Evolutionary conservation across 2,113 vertebrate species (phyloP).

Genomic region (Proterorhinus semilunaris): DNA sequence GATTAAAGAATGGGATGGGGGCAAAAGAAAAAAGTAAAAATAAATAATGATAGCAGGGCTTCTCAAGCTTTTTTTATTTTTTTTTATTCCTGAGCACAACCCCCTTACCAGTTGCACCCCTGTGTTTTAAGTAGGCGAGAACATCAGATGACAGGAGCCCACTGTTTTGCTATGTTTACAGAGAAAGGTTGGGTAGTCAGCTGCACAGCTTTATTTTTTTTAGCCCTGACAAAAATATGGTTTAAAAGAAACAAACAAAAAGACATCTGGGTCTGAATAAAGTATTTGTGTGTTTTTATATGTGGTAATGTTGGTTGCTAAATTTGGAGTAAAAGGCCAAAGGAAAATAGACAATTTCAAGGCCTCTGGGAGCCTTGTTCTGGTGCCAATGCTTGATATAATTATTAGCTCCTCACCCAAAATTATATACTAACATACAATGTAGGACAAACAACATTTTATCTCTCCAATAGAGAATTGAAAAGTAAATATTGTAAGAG

Average conservation of each 20-base stretch:
- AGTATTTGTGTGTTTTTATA: conserved; percentile 35
- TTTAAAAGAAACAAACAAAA: conserved; percentile 67
- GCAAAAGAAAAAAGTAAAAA: conserved; percentile 80
- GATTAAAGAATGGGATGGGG: conserved; percentile 95
- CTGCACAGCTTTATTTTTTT: conserved; percentile 53
- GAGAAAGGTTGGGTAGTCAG: conserved; percentile 55
- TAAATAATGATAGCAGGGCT: conserved; percentile 79
- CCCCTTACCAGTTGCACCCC: conserved; percentile 25
- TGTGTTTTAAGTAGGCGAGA: conserved; percentile 79
- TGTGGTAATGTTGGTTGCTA: conserved; percentile 20
- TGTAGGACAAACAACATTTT: not conserved
- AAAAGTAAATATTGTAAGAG: not conserved
- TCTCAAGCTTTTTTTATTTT: conserved; percentile 63
- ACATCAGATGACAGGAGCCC: conserved; percentile 88
- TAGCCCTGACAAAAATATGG: conserved; percentile 58
- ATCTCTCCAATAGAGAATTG: not conserved
- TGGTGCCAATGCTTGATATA: too few species aligned
- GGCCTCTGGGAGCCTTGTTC: not conserved
- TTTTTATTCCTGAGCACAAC: conserved; percentile 67
- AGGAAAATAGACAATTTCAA: conserved; percentile 36
- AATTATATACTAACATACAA: too few species aligned
- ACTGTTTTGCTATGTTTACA: conserved; percentile 62
- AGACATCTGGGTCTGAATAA: conserved; percentile 51
- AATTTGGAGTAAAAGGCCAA: conserved; percentile 40
- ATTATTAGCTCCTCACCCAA: too few species aligned